Conservation (phyloP, 2,888 invertebrate species). For the Mamestra brassicae region DNA sequence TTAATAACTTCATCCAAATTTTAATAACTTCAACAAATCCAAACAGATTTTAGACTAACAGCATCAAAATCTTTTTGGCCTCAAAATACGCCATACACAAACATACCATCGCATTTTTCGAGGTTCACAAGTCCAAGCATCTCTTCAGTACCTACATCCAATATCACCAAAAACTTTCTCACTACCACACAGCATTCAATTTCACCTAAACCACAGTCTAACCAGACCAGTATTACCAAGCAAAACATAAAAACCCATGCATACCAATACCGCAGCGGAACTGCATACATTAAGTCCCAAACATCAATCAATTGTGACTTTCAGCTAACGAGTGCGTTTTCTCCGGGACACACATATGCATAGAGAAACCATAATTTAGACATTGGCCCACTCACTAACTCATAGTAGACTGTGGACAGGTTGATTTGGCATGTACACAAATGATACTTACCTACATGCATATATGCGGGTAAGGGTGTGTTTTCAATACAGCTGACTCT, state of each 20-base stretch:
- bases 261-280: constrained; percentile 49
- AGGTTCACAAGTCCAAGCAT: neutral
- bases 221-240: constrained; percentile 10
- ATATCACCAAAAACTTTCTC: neutral
- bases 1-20: no score
- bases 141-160: no score
- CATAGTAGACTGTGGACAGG: constrained; percentile 82
- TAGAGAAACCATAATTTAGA: constrained; percentile 87
- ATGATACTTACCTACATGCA: constrained; percentile 76
- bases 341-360: constrained; percentile 86
- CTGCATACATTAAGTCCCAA: constrained; percentile 62
- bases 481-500: neutral
- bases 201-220: constrained; percentile 17
- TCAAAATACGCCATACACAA: no score
- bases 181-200: neutral
- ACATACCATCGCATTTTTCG: neutral
- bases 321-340: constrained; percentile 82
- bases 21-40: no score
- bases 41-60: no score
- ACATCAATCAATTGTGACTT: constrained; percentile 77
- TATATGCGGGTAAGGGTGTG: constrained; percentile 51
- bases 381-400: constrained; percentile 81
- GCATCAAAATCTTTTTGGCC: no score
- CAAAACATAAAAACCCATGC: constrained; percentile 50
- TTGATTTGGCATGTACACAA: constrained; percentile 83